These are phyloP conservation scores for Paraescarpia echinospica DNA, from an alignment of 1,140 invertebrate species.

Conservation along the genomic window DNA sequence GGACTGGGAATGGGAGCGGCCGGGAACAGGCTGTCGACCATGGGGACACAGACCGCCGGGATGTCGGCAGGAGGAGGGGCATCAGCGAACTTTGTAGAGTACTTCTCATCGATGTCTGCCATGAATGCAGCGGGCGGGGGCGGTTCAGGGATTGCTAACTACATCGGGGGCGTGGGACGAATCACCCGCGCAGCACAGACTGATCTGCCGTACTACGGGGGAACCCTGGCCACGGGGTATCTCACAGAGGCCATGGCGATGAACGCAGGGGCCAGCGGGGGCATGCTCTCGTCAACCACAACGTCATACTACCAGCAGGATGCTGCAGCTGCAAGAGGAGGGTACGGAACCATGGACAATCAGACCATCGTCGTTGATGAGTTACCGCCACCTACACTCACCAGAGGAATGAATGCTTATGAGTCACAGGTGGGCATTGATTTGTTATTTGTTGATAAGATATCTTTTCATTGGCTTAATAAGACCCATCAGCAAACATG, in stretches of 20 bases:
- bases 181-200: conserved; percentile 25
- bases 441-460: not conserved
- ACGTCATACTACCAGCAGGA: conserved; percentile 11
- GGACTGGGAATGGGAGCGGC: not conserved
- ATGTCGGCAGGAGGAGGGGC: conserved; percentile 8
- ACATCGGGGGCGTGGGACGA: not conserved
- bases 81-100: conserved; percentile 12
- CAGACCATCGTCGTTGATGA: not conserved
- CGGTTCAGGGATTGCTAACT: not conserved
- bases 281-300: not conserved
- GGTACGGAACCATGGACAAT: not conserved
- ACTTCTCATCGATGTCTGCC: not conserved
- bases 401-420: not conserved
- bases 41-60: conserved; percentile 5
- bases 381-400: not conserved
- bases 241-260: not conserved
- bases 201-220: conserved; percentile 24
- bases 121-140: not conserved
- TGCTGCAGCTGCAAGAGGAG: not conserved
- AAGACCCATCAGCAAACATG: not conserved
- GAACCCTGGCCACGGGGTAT: not conserved
- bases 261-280: not conserved
- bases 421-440: not conserved
- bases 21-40: not conserved
- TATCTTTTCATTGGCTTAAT: not conserved